Base-by-base conservation (phyloP, 2,888 invertebrate species). In the Philhelius pedissequus region DNA sequence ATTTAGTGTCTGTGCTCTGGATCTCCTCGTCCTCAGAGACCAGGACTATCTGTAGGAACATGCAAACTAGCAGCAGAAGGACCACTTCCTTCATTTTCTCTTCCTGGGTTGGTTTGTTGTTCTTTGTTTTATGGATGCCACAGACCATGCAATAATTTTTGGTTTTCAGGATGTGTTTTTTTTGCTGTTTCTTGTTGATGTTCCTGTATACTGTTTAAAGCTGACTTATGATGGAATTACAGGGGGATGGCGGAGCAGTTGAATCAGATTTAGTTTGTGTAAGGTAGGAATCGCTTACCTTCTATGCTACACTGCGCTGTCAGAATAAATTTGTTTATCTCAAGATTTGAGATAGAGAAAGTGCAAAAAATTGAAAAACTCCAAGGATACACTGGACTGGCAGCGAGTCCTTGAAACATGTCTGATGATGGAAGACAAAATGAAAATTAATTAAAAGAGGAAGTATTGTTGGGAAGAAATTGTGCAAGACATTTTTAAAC, bases 131-230 rank as follows among this genome's bases (percentile, higher is more conserved):
- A 80, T 79, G 62, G 62, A 60, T 64, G 70, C 83, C 83, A 60
- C 83, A 83, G 58, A 74, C 74, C 79, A 32, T 79, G 74, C 84
- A 84, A 80, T 84, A 70, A 84, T 84, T 80, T 84, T 62, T 68
- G 84, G 84, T 84, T 84, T 62, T 43, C 75, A 71, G 75, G 70
- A 76, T 76, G 32, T 75, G 20, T 75, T 22, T 58, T 71, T 9
- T 27, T 48, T 60, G 32, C 27, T 35, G 35, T 38, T 35, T 64
- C 45, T 62, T 40, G 66, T 70, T 66, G 50, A 35, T 43, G 75
- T 56, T 15, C 18, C 4, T 35, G 52, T 20, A 35, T 30, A 32
- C 52, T 38, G 25, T 52, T 68, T 38, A 32, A 48, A 35, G 48
- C 32, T 64, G 32, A 64, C 20, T 45, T 22, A 64, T 64, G 64